Evolutionary conservation across 2,797 vertebrate genomes (phyloP).

Genomic region (Phoeniculus purpureus): DNA sequence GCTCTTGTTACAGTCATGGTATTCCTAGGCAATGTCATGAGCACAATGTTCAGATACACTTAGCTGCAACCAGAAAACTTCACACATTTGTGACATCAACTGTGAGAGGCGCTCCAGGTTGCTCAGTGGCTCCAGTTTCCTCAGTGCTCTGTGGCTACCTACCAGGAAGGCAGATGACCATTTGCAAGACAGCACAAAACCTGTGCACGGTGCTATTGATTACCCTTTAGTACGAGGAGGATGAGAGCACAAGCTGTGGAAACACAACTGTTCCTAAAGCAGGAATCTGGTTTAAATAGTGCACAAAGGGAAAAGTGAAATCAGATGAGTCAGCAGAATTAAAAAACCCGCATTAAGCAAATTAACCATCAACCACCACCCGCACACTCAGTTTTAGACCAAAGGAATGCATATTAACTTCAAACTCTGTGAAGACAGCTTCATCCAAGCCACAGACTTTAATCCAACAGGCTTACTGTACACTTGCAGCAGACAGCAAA

Average conservation of each 20-base stretch:
- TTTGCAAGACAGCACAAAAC: background rate
- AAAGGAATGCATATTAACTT: background rate
- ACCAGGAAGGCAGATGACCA: background rate
- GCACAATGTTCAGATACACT: background rate
- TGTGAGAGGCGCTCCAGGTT: background rate
- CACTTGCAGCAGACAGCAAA: background rate
- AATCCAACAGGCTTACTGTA: background rate
- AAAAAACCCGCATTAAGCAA: background rate
- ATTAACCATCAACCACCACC: background rate
- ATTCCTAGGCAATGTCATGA: background rate
- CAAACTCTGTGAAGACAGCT: background rate
- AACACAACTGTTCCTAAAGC: fast-evolving
- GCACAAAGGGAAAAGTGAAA: background rate
- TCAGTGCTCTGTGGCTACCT: background rate
- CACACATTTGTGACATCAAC: background rate
- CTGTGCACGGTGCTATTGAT: background rate
- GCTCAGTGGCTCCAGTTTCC: background rate
- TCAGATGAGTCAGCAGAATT: background rate
- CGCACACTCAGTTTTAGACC: background rate
- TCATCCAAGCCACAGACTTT: background rate
- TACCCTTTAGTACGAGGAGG: background rate
- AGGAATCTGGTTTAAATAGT: background rate
- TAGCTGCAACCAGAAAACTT: background rate
- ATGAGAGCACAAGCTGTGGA: background rate
- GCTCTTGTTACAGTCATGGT: background rate